Percentiles rank a stretch among this genome's conserved stretches.
Conservation (phyloP, 92 coral and sea anemone genomes). For the Muricea muricata region DNA sequence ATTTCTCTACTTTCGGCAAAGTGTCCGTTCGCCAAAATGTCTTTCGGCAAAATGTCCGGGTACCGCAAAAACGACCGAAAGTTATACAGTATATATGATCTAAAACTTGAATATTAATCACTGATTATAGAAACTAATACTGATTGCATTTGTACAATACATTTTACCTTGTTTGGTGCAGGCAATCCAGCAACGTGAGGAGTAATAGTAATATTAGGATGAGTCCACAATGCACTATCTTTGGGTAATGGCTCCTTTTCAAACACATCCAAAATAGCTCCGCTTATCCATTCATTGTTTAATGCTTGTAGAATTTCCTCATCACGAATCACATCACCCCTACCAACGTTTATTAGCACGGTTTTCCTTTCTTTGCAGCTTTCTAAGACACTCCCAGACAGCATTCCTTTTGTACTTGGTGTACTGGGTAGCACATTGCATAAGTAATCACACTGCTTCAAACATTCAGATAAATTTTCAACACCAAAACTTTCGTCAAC, state of each 20-base stretch:
- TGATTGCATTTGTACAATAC: too few species aligned
- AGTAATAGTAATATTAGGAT: constrained; percentile 86
- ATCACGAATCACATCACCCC: constrained; percentile 87
- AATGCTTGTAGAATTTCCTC: constrained; percentile 78
- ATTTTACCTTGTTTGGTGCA: constrained; percentile 71
- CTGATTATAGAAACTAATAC: too few species aligned
- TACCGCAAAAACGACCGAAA: too few species aligned
- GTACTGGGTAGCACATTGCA: constrained; percentile 91
- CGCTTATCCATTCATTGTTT: constrained; percentile 87
- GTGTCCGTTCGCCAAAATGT: too few species aligned
- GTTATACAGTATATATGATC: too few species aligned
- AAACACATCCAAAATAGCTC: constrained; percentile 91
- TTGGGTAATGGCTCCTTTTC: constrained; percentile 83
- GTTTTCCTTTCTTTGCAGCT: constrained; percentile 70
- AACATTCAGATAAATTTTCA: constrained; percentile 65
- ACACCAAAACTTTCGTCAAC: constrained; percentile 76
- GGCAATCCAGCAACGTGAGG: constrained; percentile 75
- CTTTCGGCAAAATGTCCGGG: too few species aligned
- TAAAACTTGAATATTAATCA: too few species aligned
- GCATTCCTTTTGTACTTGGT: constrained; percentile 72
- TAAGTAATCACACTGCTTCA: constrained; percentile 82
- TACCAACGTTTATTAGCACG: constrained; percentile 83
- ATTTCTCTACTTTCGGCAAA: too few species aligned
- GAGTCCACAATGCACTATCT: constrained; percentile 85
- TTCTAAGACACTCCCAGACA: constrained; percentile 79